A percentile compares a stretch with the other conserved stretches of the same genome.
These are phyloP conservation scores for Oscheius sp. DNA, from an alignment of 1,140 invertebrate species.

Conservation along the genomic window DNA sequence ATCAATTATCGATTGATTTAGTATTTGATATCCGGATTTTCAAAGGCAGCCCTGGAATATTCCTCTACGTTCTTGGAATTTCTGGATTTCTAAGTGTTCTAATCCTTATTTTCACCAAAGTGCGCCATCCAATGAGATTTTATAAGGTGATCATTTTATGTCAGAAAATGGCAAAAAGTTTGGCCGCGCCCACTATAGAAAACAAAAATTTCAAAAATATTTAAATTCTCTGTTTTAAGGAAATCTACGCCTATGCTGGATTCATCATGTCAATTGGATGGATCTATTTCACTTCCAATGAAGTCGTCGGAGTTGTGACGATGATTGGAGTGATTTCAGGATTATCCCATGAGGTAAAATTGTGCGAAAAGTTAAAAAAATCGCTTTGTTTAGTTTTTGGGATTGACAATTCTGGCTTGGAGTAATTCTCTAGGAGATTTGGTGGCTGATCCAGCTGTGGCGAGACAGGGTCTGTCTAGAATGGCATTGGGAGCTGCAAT, in stretches of 20 bases:
- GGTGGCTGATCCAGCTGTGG: constrained; percentile 70
- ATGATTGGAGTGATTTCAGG: constrained; percentile 58
- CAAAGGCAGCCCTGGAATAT: constrained; percentile 43
- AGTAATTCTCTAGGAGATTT: constrained; percentile 73
- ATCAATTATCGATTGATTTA: too few relatives aligned
- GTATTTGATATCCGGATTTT: too few relatives aligned
- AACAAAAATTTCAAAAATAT: too few relatives aligned
- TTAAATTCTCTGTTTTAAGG: too few relatives aligned
- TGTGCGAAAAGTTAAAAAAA: too few relatives aligned
- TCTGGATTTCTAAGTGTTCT: constrained; percentile 39
- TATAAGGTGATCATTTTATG: constrained; percentile 53
- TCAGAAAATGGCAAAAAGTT: too few relatives aligned
- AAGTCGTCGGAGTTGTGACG: constrained; percentile 70
- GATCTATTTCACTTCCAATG: constrained; percentile 71
- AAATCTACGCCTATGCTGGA: constrained; percentile 67
- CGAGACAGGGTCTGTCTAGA: constrained; percentile 69
- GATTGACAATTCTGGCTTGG: constrained; percentile 73
- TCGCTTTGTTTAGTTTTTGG: constrained; percentile 68
- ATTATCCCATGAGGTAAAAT: constrained; percentile 62
- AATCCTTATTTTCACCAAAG: constrained; percentile 40
- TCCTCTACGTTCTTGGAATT: constrained; percentile 40
- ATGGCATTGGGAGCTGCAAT: constrained; percentile 74
- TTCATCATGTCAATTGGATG: constrained; percentile 70
- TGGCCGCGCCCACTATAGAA: too few relatives aligned
- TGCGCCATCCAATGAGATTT: constrained; percentile 42